Conservation (phyloP, 2,888 invertebrate genomes). For the Synergus umbraculus region DNA sequence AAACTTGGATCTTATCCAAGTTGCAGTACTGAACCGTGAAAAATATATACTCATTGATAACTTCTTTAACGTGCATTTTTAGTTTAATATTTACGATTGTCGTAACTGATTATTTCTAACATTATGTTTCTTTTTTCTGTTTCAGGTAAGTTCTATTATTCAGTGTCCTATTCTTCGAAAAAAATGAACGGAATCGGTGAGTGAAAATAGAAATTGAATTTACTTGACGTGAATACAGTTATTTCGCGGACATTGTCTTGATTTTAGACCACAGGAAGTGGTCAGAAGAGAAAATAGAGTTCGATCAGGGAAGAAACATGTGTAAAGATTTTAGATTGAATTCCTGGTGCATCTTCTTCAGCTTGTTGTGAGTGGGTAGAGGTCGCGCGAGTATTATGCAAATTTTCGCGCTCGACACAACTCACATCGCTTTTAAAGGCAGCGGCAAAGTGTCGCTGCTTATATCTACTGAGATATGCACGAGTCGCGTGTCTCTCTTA, state of each 20-base stretch:
- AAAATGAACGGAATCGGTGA: not conserved
- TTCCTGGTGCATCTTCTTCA: slow-evolving; percentile 9
- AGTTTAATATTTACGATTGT: not conserved
- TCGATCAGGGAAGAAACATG: not conserved
- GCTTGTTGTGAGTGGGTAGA: slow-evolving; percentile 31
- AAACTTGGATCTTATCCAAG: slow-evolving; percentile 34
- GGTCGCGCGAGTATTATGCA: slow-evolving; percentile 45
- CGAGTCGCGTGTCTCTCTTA: slow-evolving; percentile 75
- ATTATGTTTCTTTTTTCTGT: not conserved
- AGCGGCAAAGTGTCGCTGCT: slow-evolving; percentile 70
- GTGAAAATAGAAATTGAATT: not conserved
- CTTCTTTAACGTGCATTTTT: not conserved
- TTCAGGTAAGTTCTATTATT: slow-evolving; percentile 33
- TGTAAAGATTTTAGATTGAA: slow-evolving; percentile 24
- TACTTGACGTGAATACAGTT: not conserved
- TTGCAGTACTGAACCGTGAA: slow-evolving; percentile 8
- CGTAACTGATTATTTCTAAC: not conserved
- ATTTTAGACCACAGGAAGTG: not conserved
- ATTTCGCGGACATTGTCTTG: no score
- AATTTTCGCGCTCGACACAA: slow-evolving; percentile 44
- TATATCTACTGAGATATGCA: slow-evolving; percentile 71
- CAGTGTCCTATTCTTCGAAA: not conserved
- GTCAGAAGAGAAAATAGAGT: slow-evolving; percentile 14
- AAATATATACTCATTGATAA: not conserved
- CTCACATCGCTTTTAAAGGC: slow-evolving; percentile 50